A percentile compares a stretch with the other conserved stretches of the same genome.
Evolutionary conservation across 2,888 invertebrate species (phyloP).

Genomic region (Phyto melanocephala): DNA sequence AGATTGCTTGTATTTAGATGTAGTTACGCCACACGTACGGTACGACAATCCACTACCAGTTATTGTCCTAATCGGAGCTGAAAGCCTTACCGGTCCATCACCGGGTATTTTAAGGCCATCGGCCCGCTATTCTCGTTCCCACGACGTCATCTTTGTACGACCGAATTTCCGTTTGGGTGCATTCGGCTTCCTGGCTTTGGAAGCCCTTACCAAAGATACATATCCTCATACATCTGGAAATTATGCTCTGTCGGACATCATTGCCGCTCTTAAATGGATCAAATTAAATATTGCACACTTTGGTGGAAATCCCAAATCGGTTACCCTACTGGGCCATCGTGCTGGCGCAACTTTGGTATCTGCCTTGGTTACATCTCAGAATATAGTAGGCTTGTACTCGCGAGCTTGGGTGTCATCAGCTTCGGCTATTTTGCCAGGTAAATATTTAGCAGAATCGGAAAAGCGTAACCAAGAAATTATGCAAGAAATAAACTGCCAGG

Average conservation of each 20-base stretch:
- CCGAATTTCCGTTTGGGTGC: conserved; percentile 91
- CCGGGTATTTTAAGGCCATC: conserved; percentile 87
- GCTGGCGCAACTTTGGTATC: conserved; percentile 92
- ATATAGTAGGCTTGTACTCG: conserved; percentile 84
- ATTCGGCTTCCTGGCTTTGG: conserved; percentile 89
- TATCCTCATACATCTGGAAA: conserved; percentile 90
- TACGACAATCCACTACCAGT: conserved; percentile 90
- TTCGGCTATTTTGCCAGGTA: conserved; percentile 86
- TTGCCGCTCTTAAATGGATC: conserved; percentile 89
- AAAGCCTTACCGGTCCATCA: conserved; percentile 87
- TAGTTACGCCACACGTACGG: conserved; percentile 89
- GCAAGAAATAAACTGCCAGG: conserved; percentile 80
- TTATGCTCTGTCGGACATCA: conserved; percentile 90
- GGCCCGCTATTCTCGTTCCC: conserved; percentile 86
- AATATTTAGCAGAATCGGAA: conserved; percentile 82
- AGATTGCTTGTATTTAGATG: conserved; percentile 90
- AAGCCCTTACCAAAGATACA: conserved; percentile 84
- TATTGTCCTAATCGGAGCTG: conserved; percentile 89
- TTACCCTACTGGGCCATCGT: conserved; percentile 90
- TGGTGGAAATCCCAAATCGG: conserved; percentile 88
- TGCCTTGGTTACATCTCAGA: conserved; percentile 82
- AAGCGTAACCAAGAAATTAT: conserved; percentile 83
- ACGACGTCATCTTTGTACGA: conserved; percentile 90
- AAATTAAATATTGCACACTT: conserved; percentile 90
- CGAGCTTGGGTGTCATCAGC: conserved; percentile 90